Percentiles rank a stretch among this genome's conserved stretches.
Conservation (phyloP, 2,888 invertebrate genomes). For the Microctonus aethiopoides region DNA sequence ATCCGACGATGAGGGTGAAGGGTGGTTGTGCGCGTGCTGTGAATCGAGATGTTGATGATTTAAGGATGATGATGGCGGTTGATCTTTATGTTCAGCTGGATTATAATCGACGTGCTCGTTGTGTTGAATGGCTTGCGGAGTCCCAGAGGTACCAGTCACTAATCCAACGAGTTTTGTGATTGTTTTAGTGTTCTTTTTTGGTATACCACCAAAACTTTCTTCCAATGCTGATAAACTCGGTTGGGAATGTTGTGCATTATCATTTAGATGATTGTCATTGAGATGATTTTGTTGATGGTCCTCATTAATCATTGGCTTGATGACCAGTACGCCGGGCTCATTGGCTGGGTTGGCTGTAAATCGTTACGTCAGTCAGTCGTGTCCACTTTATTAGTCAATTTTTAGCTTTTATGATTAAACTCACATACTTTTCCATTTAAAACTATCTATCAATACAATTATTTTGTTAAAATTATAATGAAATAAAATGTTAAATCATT, state of each 20-base stretch:
- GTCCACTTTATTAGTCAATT: constrained; percentile 37
- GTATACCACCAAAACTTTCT: constrained; percentile 51
- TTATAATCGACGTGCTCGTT: constrained; percentile 31
- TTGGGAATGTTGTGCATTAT: constrained; percentile 3
- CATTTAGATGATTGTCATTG: constrained; percentile 15
- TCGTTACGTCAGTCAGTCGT: constrained; percentile 60
- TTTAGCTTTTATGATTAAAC: constrained; percentile 18
- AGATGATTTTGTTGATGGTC: constrained; percentile 1
- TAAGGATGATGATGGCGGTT: constrained; percentile 30
- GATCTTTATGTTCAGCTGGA: constrained; percentile 32
- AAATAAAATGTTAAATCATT: not conserved
- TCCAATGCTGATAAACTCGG: constrained; percentile 45
- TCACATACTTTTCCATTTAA: too few species aligned
- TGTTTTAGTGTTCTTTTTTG: constrained; percentile 36
- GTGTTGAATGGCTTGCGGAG: constrained; percentile 16
- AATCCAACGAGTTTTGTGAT: constrained; percentile 41
- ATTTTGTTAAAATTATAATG: constrained; percentile 29
- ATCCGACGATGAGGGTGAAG: constrained; percentile 15
- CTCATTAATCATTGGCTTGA: constrained; percentile 37
- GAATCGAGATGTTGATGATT: constrained; percentile 31
- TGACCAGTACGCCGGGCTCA: constrained; percentile 63
- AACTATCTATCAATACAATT: constrained; percentile 3
- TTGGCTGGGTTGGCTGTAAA: constrained; percentile 60
- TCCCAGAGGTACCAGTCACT: constrained; percentile 32
- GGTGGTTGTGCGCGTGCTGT: constrained; percentile 18